Base-by-base conservation (phyloP, 2,113 vertebrate genomes). In the Cyphomyrus plagiostoma region DNA sequence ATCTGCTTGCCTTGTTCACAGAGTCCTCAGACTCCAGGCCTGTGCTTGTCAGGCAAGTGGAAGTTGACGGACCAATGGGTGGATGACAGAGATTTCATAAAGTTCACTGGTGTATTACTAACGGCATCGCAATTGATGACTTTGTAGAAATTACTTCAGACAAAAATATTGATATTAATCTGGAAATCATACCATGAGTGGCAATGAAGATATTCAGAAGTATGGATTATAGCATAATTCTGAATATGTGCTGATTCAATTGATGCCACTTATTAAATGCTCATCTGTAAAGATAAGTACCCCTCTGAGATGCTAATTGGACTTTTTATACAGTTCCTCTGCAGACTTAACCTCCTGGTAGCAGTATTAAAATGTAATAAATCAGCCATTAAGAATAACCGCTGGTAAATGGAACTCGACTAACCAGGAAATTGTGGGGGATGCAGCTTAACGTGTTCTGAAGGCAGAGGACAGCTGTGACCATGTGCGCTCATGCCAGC, bases 281-380 rank as follows among this genome's bases (percentile, higher is more conserved):
- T 92, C 90, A 93, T 91, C 91, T 94, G 94, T 93, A 93, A 93
- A 93, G 92, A 90, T 83, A 85, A 93, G 92, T 92, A 93, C 93
- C 95, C 93, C 93, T 90, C 91, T 85, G 91, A 93, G 94, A 90
- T 74, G 88, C 93, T 94, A 93, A 92, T 91, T 91, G 92, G 91
- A 88, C 91, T 92, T 92, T 94, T 95, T 94, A 96, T 94, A 91
- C 56, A 89, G 90, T 87, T 91, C 91, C 93, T 92, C 93, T 90
- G 66, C 74, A 92, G 91, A 93, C 93, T 93, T 91, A 93, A 94
- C 93, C 94, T 94, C 94, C 91, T 96, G 95, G 96, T 95, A 95
- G 93, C 94, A 93, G 94, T 94, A 96, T 95, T 96, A 95, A 95
- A 96, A 96, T 94, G 94, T 95, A 95, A 95, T 96, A 96, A 96